Evolutionary conservation across 2,113 vertebrate species (phyloP), one percentile per base, ranked within the genome.

Genomic region (Anarrhichthys ocellatus): DNA sequence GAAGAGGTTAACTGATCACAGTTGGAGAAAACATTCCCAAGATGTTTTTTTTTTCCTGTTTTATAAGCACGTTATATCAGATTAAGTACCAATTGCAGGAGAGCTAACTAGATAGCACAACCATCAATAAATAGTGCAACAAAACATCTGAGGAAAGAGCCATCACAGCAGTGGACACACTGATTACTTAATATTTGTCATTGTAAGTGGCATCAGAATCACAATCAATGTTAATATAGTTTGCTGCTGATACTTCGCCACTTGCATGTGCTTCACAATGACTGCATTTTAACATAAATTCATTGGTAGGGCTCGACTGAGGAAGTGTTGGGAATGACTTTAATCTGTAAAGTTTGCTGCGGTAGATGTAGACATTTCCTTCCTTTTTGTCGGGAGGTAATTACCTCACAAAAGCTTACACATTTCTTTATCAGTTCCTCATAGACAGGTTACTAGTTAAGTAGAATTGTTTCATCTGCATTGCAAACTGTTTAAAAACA

Each of bases 1-100:
- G 20, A 88, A 82, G 73, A 85, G 69, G 86, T 88, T 82, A 87
- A 80, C 67, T 81, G 82, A 85, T 87, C 76, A 79, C 62, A 90
- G 73, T 65, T 27, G 46, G 46, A 83, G 29, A 36, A 80, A 74
- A 59, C 17, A 22, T 44, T 85, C 29, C 68, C 14, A 1, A 17
- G 2, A 78, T 36, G 54, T 70, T 9, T 48, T 48, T 65, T 24
- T 24, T 46, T 73, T 52, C 15, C 15, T 61, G 14, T 22, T 79
- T 50, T 14, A 22, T n/a, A 40, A 52, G 40, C 38, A 58, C 3
- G 11, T 29, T 29, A 76, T 24, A 76, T 84, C 54, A 27, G n/a
- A 61, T 61, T 15, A 18, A 34, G 29, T 34, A 61, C 59, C 59
- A 29, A 61, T 20, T 18, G 8, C 29, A 34, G 59, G 62, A n/a